Base-by-base conservation (phyloP, 2,113 vertebrate species). In the Pangasianodon gigas region DNA sequence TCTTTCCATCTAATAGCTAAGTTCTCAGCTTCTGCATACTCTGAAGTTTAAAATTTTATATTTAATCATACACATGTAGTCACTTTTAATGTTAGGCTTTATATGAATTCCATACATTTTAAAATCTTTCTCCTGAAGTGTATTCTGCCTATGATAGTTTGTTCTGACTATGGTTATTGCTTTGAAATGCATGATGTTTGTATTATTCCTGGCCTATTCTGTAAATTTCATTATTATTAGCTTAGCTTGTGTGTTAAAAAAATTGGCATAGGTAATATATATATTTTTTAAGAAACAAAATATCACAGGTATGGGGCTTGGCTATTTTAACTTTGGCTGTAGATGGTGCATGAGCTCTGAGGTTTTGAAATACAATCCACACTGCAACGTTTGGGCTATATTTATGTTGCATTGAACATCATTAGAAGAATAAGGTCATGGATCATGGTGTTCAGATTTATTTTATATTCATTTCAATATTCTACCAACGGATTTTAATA, bases 361-460 rank as follows among this genome's bases (percentile, higher is more conserved):
- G 88, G 88, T 92, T 92, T 92, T 87, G 91, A 93, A 94, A 93
- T 93, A 88, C 83, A 90, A 93, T 92, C 90, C 90, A 85, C 90
- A 69, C 77, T 74, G 91, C 89, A 92, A 92, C 89, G 90, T 94
- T 92, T 80, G 83, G 89, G 83, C 89, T 93, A 89, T 94, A 91
- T 93, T 93, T 94, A 91, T 84, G 67, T 60, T 79, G 69, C 82
- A 91, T 87, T 89, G 89, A 89, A 65, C 86, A 77, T 24, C 82
- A 77, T 86, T 75, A 44, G 37, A 85, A 54, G 9, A 69, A 65
- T 18, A 62, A 32, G 62, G 37, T 85, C 24, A 67, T 67, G n/a
- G 44, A 79, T 79, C 74, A 62, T 6, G 10, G 56, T 51, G 11
- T 4, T 80, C 44, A 48, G 10, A 69, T 88, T 67, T 48, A 46